Evolutionary conservation across 35 echinoderm and acorn worm species (phyloP).

Genomic region (Ophioderma brevispina): DNA sequence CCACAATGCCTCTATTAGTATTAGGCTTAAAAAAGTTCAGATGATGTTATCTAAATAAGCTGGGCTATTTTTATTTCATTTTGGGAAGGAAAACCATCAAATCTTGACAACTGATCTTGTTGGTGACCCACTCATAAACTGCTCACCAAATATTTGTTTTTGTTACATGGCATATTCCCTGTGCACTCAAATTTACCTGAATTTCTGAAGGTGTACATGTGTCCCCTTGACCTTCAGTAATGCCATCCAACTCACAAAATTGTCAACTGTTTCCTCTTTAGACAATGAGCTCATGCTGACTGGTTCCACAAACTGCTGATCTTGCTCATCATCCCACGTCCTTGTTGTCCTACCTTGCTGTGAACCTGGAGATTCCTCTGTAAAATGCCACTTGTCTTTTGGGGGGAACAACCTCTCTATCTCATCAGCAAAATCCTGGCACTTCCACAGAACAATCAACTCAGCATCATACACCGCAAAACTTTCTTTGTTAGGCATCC

Average conservation of each 20-base stretch:
- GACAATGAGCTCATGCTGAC: constrained; percentile 14
- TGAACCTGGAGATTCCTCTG: constrained; percentile 11
- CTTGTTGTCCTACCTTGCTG: background rate
- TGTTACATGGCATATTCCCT: background rate
- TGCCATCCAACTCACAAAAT: constrained; percentile 53
- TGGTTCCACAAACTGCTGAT: constrained; percentile 12
- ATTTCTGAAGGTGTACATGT: background rate
- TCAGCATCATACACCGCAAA: background rate
- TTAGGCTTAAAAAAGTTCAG: too few species aligned
- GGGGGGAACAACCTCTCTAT: constrained; percentile 18
- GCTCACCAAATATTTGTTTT: too few species aligned
- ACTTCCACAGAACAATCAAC: constrained; percentile 51
- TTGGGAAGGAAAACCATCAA: too few species aligned
- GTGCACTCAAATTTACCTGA: background rate
- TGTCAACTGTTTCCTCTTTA: background rate
- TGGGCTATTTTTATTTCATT: too few species aligned
- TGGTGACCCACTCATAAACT: too few species aligned
- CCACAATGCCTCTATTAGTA: too few species aligned
- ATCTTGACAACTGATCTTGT: too few species aligned
- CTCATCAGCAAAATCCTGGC: constrained; percentile 13
- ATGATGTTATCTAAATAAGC: too few species aligned
- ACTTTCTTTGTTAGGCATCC: background rate
- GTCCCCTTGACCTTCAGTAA: constrained; percentile 10
- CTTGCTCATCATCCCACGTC: background rate
- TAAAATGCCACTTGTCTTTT: constrained; percentile 37